Evolutionary conservation across 2,888 invertebrate species (phyloP), one percentile per base, ranked within the genome.

Genomic region (Drosophila tripunctata): DNA sequence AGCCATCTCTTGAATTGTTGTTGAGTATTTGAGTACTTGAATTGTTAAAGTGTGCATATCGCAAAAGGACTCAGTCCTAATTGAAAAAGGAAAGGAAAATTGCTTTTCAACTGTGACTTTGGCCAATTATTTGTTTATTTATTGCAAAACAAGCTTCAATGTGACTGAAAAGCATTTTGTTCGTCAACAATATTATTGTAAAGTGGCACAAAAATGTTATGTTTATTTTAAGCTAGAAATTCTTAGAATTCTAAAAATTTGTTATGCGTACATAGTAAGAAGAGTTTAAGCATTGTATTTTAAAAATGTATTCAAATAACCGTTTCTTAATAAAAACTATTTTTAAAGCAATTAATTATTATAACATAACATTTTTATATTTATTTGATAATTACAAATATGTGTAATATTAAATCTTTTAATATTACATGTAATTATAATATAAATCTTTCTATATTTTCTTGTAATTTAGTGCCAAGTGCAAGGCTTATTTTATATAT

Each of bases 71-170:
- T 58, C 36, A 15, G 19, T 1, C 6, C 19, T n/a, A 55, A 56
- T 56, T 67, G 61, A 41, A 44, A 33, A 33, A 21, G 21, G n/a
- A 33, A 33, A 21, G 21, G n/a, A 6, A 60, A 62, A 45, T 51
- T 60, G 56, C 36, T 44, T 54, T 43, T 45, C 15, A n/a, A 68
- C 50, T 24, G 24, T 27, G 12, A 12, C 4, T 57, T 33, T 24
- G n/a, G 33, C 5, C 14, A 19, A 67, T 45, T 61, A 55, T 86
- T 79, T 67, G 36, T 61, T 36, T 48, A 56, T 71, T 58, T 43
- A 70, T 67, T 56, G 44, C 48, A 35, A 60, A 58, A 67, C 68
- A 55, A 54, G 43, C 24, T 48, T 48, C n/a, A n/a, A n/a, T 12
- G 21, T 30, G 31, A 8, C 5, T 14, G 5, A 5, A 14, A 36